Percentiles rank a stretch among this genome's conserved stretches.
These are phyloP conservation scores for Barypeithes pellucidus DNA, from an alignment of 2,888 invertebrate species.

Conservation along the genomic window DNA sequence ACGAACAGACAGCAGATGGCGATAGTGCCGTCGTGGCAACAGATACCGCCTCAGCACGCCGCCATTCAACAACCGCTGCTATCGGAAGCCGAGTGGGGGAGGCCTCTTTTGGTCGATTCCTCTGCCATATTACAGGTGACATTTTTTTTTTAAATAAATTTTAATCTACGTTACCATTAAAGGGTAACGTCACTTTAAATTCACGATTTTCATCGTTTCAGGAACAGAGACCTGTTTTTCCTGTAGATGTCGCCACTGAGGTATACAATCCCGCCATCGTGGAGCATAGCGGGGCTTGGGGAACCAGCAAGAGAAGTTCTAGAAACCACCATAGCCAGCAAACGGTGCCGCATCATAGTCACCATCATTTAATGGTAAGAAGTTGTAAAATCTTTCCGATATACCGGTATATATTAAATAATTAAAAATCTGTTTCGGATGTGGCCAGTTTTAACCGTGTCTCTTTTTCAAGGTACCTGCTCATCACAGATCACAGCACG, in stretches of 20 bases:
- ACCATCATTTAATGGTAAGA: conserved; percentile 68
- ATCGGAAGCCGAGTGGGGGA: conserved; percentile 79
- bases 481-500: conserved; percentile 72
- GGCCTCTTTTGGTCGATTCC: conserved; percentile 85
- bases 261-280: conserved; percentile 75
- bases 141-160: neutral
- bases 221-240: conserved; percentile 69
- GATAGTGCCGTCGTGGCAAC: conserved; percentile 89
- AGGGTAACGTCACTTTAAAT: too few species aligned
- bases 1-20: conserved; percentile 83
- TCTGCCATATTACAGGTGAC: conserved; percentile 78
- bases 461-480: conserved; percentile 61
- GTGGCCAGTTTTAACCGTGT: too few species aligned
- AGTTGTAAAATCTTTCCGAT: neutral
- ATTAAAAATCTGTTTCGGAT: too few species aligned
- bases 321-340: conserved; percentile 77
- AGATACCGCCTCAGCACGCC: conserved; percentile 78
- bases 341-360: conserved; percentile 71
- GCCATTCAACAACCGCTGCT: conserved; percentile 77
- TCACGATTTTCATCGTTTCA: conserved; percentile 12
- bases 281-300: conserved; percentile 71
- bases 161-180: too few species aligned
- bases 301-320: conserved; percentile 68
- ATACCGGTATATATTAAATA: neutral
- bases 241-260: conserved; percentile 74